A percentile compares a stretch with the other conserved stretches of the same genome.
phyloP scores from a whole-genome alignment of 2,797 vertebrate species.

The Pipistrellus pipistrellus region DNA sequence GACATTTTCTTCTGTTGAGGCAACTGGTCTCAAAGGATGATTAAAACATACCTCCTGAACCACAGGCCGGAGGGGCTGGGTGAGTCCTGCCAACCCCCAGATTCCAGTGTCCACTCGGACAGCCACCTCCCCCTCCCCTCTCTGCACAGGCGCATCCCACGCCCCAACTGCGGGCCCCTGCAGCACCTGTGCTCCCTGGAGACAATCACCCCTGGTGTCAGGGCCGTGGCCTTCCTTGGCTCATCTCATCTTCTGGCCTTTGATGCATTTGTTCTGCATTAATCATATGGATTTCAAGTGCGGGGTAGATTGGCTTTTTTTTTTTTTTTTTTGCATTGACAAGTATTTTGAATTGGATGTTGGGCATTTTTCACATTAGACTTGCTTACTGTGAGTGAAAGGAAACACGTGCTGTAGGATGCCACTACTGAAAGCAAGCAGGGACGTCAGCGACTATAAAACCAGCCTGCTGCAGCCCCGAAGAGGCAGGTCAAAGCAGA shows the following conservation, averaged over 20 bases:
- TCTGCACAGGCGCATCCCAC: accelerated
- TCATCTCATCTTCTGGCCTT: accelerated
- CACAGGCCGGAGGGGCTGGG: neutral
- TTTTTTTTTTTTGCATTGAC: neutral
- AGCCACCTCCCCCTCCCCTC: accelerated
- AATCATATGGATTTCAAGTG: neutral
- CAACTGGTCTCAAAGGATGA: neutral
- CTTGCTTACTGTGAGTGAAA: constrained; percentile 41
- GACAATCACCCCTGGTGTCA: accelerated
- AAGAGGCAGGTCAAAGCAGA: neutral
- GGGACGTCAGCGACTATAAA: neutral
- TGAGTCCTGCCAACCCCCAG: too few species aligned
- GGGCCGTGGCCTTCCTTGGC: too few species aligned
- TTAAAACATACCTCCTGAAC: neutral
- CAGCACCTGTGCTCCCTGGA: accelerated
- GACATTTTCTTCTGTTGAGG: neutral
- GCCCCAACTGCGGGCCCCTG: neutral
- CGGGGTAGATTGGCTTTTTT: neutral
- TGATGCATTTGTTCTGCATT: neutral
- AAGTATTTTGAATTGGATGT: constrained; percentile 49
- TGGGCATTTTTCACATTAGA: constrained; percentile 45
- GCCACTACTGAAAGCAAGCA: neutral
- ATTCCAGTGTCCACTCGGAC: accelerated
- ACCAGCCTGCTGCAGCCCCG: neutral
- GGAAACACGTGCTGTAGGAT: neutral